These are phyloP conservation scores for Brotula barbata DNA, from an alignment of 2,797 vertebrate genomes.

Conservation along the genomic window DNA sequence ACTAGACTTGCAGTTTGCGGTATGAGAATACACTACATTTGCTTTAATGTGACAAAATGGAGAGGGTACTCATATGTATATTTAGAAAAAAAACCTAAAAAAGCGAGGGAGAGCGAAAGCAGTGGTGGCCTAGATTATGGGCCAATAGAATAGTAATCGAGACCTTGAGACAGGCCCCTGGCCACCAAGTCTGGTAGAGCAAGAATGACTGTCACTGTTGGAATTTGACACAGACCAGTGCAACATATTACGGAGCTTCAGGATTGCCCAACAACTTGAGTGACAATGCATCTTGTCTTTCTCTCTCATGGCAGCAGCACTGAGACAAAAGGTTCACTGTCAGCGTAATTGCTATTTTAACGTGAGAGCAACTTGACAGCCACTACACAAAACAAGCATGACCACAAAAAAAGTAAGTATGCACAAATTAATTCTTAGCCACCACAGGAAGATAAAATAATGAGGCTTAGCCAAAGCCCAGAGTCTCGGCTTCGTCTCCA, in stretches of 20 bases:
- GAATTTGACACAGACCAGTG: no score
- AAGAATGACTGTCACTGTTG: no score
- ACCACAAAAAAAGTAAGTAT: not conserved
- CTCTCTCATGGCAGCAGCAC: not conserved
- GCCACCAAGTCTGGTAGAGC: no score
- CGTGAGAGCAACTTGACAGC: not conserved
- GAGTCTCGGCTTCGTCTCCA: not conserved
- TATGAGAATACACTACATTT: constrained; percentile 18
- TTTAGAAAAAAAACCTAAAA: constrained; percentile 19
- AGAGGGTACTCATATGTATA: constrained; percentile 15
- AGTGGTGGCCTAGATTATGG: no score
- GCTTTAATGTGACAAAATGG: constrained; percentile 41
- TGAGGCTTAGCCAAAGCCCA: not conserved
- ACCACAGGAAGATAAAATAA: not conserved
- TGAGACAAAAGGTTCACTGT: not conserved
- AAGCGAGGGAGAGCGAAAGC: not conserved
- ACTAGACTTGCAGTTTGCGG: not conserved
- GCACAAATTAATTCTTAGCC: not conserved
- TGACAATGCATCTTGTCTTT: no score
- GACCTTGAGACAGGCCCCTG: no score
- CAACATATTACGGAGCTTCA: no score
- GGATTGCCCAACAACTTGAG: no score
- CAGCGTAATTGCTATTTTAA: not conserved
- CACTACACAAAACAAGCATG: not conserved
- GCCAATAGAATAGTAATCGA: no score